Percentiles rank a stretch among this genome's conserved stretches.
Evolutionary conservation across 2,888 invertebrate genomes (phyloP).

Genomic region (Incurvaria masculella): DNA sequence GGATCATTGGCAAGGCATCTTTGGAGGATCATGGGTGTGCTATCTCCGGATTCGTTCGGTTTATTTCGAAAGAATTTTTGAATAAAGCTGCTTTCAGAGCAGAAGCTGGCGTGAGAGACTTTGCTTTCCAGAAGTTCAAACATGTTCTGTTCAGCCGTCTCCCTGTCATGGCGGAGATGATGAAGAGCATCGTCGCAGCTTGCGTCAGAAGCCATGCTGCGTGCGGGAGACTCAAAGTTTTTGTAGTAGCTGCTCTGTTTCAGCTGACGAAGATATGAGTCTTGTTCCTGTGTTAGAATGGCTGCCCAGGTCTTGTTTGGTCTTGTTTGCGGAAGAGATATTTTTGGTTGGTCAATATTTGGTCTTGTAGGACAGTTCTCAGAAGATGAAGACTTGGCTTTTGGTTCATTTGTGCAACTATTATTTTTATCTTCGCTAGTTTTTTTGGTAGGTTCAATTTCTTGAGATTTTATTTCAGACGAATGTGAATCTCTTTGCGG

Average conservation of each 20-base stretch:
- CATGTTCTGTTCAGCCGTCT: conserved; percentile 64
- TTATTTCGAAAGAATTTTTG: conserved; percentile 44
- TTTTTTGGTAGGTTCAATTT: conserved; percentile 6
- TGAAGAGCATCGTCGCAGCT: conserved; percentile 33
- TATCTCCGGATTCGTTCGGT: conserved; percentile 39
- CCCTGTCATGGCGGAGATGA: conserved; percentile 35
- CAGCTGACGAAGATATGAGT: conserved; percentile 40
- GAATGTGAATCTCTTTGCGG: background rate
- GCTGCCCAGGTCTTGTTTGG: conserved; percentile 48
- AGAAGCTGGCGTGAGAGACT: conserved; percentile 68
- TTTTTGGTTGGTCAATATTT: too few species aligned
- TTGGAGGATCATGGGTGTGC: conserved; percentile 41
- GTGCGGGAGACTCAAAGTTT: conserved; percentile 41
- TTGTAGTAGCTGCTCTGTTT: conserved; percentile 48
- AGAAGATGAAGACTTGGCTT: conserved; percentile 14
- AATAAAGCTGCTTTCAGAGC: conserved; percentile 64
- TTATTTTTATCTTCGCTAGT: too few species aligned
- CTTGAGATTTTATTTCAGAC: background rate
- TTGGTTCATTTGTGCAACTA: too few species aligned
- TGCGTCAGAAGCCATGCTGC: conserved; percentile 34
- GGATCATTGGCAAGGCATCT: conserved; percentile 38
- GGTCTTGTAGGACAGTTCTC: too few species aligned
- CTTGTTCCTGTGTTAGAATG: conserved; percentile 42
- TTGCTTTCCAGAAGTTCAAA: conserved; percentile 78
- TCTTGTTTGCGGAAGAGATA: too few species aligned